Percentiles rank a stretch among this genome's conserved stretches.
Conservation (phyloP, 2,888 invertebrate species). For the Deroplatys truncata region DNA sequence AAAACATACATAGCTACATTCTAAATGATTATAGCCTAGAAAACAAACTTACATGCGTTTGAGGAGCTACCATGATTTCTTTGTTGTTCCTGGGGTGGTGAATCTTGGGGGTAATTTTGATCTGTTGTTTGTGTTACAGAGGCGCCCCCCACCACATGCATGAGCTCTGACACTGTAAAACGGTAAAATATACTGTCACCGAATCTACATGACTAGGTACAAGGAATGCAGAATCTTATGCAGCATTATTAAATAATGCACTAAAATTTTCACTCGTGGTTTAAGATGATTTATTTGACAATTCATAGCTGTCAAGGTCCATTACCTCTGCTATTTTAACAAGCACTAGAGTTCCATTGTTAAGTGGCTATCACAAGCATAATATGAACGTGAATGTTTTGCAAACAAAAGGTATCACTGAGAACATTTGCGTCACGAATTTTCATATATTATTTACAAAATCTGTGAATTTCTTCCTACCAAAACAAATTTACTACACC, state of each 20-base stretch:
- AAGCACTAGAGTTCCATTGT: not conserved
- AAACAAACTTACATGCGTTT: not conserved
- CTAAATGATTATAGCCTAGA: not conserved
- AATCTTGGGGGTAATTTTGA: not conserved
- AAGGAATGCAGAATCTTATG: not conserved
- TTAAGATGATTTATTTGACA: not conserved
- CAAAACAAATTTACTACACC: not conserved
- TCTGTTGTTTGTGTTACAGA: conserved; percentile 4
- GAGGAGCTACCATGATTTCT: not conserved
- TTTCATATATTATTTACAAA: not conserved
- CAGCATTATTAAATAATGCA: not conserved
- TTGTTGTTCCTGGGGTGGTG: not conserved
- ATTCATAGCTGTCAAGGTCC: not conserved
- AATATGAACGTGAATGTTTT: not conserved
- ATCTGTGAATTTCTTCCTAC: not conserved
- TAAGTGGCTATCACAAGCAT: not conserved
- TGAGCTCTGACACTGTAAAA: conserved; percentile 13
- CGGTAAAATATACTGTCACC: not conserved
- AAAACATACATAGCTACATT: not conserved
- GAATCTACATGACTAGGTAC: not conserved
- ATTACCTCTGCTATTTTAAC: not conserved
- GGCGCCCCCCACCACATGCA: conserved; percentile 26
- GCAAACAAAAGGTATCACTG: not conserved
- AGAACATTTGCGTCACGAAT: not conserved
- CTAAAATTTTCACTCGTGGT: not conserved